These are phyloP conservation scores for Dunckerocampus dactyliophorus DNA, from an alignment of 2,113 vertebrate species.

Conservation along the genomic window DNA sequence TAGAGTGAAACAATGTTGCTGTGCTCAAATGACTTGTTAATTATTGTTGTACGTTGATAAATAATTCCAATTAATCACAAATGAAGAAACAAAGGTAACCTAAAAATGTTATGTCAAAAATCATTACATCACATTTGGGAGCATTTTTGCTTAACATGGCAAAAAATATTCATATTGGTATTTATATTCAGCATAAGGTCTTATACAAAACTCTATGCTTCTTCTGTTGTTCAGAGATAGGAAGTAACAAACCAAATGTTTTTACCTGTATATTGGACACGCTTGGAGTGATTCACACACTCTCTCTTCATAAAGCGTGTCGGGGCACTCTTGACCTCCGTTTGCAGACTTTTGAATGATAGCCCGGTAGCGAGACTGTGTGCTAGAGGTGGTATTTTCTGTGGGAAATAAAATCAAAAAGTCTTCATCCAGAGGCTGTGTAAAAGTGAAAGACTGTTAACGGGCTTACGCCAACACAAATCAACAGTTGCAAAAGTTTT, in stretches of 20 bases:
- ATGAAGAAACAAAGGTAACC: no score
- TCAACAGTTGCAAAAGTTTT: not conserved
- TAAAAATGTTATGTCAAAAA: no score
- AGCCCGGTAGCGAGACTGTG: slow-evolving; percentile 88
- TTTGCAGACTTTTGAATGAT: slow-evolving; percentile 79
- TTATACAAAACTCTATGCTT: no score
- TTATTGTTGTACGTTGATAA: no score
- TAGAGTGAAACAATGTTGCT: no score
- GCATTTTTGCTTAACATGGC: no score
- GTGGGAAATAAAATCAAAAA: slow-evolving; percentile 46
- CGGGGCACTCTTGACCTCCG: slow-evolving; percentile 88
- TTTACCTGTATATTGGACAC: slow-evolving; percentile 86
- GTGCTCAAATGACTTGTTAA: not conserved
- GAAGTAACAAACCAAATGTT: slow-evolving; percentile 15
- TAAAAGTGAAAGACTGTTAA: slow-evolving; percentile 15
- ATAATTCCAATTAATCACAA: no score
- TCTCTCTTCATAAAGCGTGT: slow-evolving; percentile 92
- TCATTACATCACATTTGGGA: no score
- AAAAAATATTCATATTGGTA: no score
- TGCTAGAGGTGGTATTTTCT: slow-evolving; percentile 79
- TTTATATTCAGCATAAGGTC: no score
- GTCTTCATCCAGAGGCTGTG: slow-evolving; percentile 14
- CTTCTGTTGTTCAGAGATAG: not conserved
- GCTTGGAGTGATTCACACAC: slow-evolving; percentile 84
- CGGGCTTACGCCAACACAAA: no score